Evolutionary conservation across 1,140 invertebrate genomes (phyloP).

Genomic region (Drosophila quadrilineata): DNA sequence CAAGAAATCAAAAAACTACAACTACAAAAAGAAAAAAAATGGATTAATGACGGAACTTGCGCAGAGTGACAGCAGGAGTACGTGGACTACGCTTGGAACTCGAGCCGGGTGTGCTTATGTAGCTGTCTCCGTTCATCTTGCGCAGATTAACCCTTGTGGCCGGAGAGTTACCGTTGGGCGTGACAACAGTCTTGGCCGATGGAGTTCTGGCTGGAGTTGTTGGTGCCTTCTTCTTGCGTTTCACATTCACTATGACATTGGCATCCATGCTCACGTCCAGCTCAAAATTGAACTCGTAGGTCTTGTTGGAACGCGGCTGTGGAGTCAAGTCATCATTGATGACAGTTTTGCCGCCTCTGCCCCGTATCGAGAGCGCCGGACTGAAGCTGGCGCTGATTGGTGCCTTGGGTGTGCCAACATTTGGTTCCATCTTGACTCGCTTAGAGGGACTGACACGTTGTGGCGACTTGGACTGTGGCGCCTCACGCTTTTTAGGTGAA

Average conservation of each 20-base stretch:
- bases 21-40: neutral
- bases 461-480: conserved; percentile 1
- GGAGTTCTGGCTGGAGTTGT: conserved; percentile 13
- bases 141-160: conserved; percentile 61
- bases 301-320: conserved; percentile 67
- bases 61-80: conserved; percentile 61
- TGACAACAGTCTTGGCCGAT: conserved; percentile 11
- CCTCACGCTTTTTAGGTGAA: conserved; percentile 42
- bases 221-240: conserved; percentile 70
- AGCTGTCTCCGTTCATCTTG: conserved; percentile 36
- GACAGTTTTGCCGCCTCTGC: conserved; percentile 61
- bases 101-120: neutral
- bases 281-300: conserved; percentile 79
- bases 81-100: conserved; percentile 49
- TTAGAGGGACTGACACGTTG: conserved; percentile 26
- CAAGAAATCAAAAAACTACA: conserved; percentile 2
- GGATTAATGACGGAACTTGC: conserved; percentile 50
- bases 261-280: conserved; percentile 80
- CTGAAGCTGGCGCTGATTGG: conserved; percentile 53
- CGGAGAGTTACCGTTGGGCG: conserved; percentile 34
- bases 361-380: conserved; percentile 54
- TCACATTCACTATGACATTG: conserved; percentile 80
- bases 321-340: conserved; percentile 74
- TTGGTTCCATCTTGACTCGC: conserved; percentile 38
- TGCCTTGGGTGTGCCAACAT: conserved; percentile 5